Percentiles rank a stretch among this genome's conserved stretches.
These are phyloP conservation scores for Microcebus lehilahytsara DNA, from an alignment of 2,113 vertebrate species.

Conservation along the genomic window DNA sequence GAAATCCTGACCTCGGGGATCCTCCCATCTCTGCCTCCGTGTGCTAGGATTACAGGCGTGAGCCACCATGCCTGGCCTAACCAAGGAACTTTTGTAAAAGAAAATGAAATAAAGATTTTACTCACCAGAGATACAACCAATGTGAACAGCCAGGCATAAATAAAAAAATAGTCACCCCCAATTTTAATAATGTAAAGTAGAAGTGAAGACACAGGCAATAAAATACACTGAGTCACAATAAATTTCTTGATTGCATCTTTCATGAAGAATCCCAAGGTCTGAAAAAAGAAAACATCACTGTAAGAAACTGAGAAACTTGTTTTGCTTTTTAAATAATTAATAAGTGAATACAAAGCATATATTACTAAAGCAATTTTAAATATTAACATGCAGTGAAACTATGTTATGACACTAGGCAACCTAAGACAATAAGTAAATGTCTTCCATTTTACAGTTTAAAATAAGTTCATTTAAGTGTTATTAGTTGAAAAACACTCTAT, in stretches of 20 bases:
- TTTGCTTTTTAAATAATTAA: constrained; percentile 44
- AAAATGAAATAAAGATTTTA: constrained; percentile 60
- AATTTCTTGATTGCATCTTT: constrained; percentile 99
- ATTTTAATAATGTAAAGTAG: constrained; percentile 99
- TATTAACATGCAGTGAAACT: constrained; percentile 36
- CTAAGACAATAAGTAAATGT: constrained; percentile 8
- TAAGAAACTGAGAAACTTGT: constrained; percentile 30
- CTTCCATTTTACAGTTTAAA: constrained; percentile 42
- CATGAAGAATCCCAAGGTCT: constrained; percentile 97
- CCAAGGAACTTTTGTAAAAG: neutral
- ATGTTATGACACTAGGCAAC: neutral
- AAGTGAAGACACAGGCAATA: constrained; percentile 96
- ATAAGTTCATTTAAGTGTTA: constrained; percentile 15
- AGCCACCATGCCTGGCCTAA: too few relatives aligned
- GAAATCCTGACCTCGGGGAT: too few relatives aligned
- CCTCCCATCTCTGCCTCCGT: too few relatives aligned
- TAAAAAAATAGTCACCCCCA: constrained; percentile 98
- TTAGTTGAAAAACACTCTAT: constrained; percentile 15
- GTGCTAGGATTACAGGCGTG: too few relatives aligned
- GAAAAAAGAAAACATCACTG: constrained; percentile 72
- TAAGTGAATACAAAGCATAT: constrained; percentile 5
- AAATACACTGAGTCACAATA: constrained; percentile 96
- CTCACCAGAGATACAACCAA: constrained; percentile 96
- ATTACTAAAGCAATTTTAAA: constrained; percentile 18
- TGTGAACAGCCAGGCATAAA: constrained; percentile 99